phyloP scores from a whole-genome alignment of 2,113 vertebrate species.

The Prietella phreatophila region DNA sequence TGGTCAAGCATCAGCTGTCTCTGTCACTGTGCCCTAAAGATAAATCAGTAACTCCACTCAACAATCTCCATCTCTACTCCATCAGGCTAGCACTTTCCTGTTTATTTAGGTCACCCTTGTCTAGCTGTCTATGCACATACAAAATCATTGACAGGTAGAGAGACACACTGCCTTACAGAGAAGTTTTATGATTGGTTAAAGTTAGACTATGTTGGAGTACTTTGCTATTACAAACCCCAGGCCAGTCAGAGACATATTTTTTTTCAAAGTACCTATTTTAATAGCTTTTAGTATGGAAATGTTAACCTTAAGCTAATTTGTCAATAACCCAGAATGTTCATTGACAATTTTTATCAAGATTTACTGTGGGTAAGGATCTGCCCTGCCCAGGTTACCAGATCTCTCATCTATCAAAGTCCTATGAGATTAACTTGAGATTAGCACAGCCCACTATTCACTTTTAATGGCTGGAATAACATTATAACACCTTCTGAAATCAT shows the following conservation, averaged over 20 bases:
- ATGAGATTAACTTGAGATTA: not conserved
- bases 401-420: not conserved
- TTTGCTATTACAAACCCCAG: not conserved
- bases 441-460: not conserved
- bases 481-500: not conserved
- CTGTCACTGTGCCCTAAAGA: not conserved
- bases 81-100: not conserved
- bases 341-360: not conserved
- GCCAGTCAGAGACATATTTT: not conserved
- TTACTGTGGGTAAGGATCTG: not conserved
- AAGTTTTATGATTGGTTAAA: not conserved
- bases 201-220: not conserved
- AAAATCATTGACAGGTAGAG: not conserved
- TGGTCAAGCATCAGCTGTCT: not conserved
- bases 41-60: not conserved
- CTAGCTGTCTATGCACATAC: not conserved
- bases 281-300: not conserved
- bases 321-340: not conserved
- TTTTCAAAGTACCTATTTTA: not conserved
- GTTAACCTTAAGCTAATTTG: not conserved
- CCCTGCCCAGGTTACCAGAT: not conserved
- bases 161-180: not conserved
- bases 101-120: not conserved
- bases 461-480: not conserved
- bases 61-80: not conserved